phyloP scores from a whole-genome alignment of 2,113 vertebrate genomes.

The Eublepharis macularius region DNA sequence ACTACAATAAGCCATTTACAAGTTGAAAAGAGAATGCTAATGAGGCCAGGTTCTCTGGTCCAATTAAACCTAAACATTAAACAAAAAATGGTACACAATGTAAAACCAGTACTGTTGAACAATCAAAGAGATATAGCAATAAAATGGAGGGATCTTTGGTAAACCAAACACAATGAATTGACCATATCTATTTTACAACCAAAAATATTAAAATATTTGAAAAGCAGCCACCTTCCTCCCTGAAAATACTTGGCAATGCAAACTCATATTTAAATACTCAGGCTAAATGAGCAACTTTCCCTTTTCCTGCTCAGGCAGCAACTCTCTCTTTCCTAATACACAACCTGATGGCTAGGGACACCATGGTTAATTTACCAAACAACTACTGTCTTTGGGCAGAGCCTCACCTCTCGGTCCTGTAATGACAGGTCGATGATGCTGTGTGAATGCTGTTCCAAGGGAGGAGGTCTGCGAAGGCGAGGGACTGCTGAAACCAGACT shows the following conservation, averaged over 20 bases:
- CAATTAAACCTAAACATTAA: conserved; percentile 36
- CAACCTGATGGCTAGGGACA: background rate
- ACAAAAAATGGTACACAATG: conserved; percentile 29
- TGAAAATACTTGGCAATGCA: background rate
- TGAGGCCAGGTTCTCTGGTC: conserved; percentile 26
- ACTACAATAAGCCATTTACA: conserved; percentile 46
- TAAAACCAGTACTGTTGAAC: conserved; percentile 42
- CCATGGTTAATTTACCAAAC: conserved; percentile 1
- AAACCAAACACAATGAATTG: conserved; percentile 15
- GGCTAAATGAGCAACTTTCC: conserved; percentile 21
- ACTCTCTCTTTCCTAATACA: conserved; percentile 8
- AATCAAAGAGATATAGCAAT: conserved; percentile 21
- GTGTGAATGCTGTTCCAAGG: conserved; percentile 94
- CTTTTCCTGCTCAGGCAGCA: background rate
- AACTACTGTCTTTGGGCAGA: conserved; percentile 50
- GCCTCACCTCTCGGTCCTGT: conserved; percentile 98
- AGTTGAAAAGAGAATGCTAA: conserved; percentile 58
- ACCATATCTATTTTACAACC: background rate
- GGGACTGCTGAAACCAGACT: conserved; percentile 95
- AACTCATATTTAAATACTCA: background rate
- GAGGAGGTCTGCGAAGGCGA: conserved; percentile 90
- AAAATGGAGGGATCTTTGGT: conserved; percentile 31
- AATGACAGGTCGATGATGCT: conserved; percentile 97
- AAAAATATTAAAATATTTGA: background rate
- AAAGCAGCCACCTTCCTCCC: background rate